Conservation (phyloP, 2,797 vertebrate genomes). For the Micromesistius poutassou region DNA sequence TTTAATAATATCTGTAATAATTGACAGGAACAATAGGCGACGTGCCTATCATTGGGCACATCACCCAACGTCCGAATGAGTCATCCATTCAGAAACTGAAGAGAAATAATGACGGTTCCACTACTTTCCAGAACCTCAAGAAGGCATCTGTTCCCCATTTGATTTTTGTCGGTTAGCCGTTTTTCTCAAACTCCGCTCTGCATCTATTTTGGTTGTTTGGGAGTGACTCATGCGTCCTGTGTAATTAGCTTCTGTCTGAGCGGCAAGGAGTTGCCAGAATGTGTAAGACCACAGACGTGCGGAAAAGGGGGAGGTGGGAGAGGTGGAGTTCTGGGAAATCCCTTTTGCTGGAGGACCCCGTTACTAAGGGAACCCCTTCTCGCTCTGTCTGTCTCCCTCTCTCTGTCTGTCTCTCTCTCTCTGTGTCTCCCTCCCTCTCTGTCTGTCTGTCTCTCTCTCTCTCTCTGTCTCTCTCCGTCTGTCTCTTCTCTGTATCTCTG, state of each 20-base stretch:
- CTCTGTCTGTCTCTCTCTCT: neutral
- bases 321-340: conserved; percentile 54
- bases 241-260: conserved; percentile 49
- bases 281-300: conserved; percentile 38
- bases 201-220: conserved; percentile 55
- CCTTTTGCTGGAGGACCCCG: conserved; percentile 22
- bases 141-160: neutral
- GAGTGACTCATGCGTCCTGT: conserved; percentile 61
- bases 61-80: neutral
- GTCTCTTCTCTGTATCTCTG: too few species aligned
- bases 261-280: conserved; percentile 26
- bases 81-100: neutral
- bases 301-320: conserved; percentile 25
- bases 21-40: neutral
- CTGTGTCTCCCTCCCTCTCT: too few species aligned
- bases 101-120: neutral
- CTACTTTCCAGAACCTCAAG: conserved; percentile 12
- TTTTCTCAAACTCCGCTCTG: conserved; percentile 17
- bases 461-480: too few species aligned
- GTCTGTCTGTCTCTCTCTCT: too few species aligned
- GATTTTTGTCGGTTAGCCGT: conserved; percentile 34
- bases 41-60: neutral
- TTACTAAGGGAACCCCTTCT: conserved; percentile 48
- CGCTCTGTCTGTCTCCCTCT: conserved; percentile 19
- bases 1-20: neutral